Percentiles rank a stretch among this genome's conserved stretches.
Evolutionary conservation across 2,113 vertebrate species (phyloP).

Genomic region (Spilogale gracilis): DNA sequence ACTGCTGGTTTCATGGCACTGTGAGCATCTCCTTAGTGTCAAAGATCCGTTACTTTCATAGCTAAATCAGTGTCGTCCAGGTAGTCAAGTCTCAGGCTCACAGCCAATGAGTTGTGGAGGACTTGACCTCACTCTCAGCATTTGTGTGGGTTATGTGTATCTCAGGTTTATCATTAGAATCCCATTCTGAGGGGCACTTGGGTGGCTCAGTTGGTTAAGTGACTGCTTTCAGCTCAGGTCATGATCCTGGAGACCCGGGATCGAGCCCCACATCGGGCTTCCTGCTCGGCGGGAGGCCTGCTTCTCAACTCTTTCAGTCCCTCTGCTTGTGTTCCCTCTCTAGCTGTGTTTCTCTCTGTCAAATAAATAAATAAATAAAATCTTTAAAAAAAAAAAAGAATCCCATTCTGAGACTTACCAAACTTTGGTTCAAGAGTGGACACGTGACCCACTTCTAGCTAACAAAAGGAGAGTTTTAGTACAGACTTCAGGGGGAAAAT

Average conservation of each 20-base stretch:
- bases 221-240: too few species aligned
- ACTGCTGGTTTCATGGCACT: neutral
- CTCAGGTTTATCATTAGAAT: neutral
- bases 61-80: neutral
- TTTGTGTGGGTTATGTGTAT: neutral
- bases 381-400: too few species aligned
- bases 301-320: too few species aligned
- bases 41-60: neutral
- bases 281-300: too few species aligned
- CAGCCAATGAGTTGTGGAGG: neutral
- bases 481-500: neutral
- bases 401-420: neutral
- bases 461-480: neutral
- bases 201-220: too few species aligned
- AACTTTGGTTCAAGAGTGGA: neutral
- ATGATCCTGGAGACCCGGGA: too few species aligned
- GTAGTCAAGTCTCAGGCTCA: neutral
- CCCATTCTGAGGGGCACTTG: neutral
- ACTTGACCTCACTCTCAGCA: neutral
- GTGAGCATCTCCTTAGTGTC: neutral
- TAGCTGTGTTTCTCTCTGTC: too few species aligned
- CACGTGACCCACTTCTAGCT: neutral
- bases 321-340: too few species aligned
- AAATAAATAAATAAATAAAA: too few species aligned
- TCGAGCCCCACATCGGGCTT: too few species aligned